phyloP scores from a whole-genome alignment of 1,140 invertebrate species.

The Zaprionus ornatus region DNA sequence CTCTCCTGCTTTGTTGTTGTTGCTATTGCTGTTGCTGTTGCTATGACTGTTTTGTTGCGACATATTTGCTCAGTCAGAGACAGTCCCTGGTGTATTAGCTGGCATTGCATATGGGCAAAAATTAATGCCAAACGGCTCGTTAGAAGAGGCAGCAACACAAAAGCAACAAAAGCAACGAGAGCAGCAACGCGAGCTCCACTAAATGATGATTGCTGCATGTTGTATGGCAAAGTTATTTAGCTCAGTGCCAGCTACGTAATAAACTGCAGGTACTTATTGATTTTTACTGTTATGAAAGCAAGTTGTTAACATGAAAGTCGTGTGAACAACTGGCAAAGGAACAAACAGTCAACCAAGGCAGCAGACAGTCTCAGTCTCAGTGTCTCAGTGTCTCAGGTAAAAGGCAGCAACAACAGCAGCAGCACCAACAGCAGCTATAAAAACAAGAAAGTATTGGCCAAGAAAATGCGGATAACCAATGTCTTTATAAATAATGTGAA shows the following conservation, averaged over 20 bases:
- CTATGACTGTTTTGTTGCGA: too few species aligned
- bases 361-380: slow-evolving; percentile 5
- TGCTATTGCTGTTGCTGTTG: slow-evolving; percentile 17
- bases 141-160: slow-evolving; percentile 5
- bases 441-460: slow-evolving; percentile 32
- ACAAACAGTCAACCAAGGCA: slow-evolving; percentile 27
- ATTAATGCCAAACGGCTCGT: slow-evolving; percentile 77
- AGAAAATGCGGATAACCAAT: slow-evolving; percentile 26
- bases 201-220: slow-evolving; percentile 76
- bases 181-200: slow-evolving; percentile 26
- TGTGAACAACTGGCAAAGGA: slow-evolving; percentile 68
- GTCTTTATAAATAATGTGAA: slow-evolving; percentile 30
- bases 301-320: slow-evolving; percentile 80
- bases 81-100: slow-evolving; percentile 58
- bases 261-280: slow-evolving; percentile 76
- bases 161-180: slow-evolving; percentile 6
- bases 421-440: slow-evolving; percentile 18
- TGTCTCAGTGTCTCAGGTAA: slow-evolving; percentile 32
- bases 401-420: slow-evolving; percentile 23
- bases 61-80: slow-evolving; percentile 61
- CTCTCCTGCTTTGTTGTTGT: not conserved
- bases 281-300: slow-evolving; percentile 75
- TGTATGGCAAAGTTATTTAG: slow-evolving; percentile 72
- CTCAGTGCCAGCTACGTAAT: slow-evolving; percentile 64
- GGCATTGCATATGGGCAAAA: slow-evolving; percentile 73